Conservation (phyloP, 2,113 vertebrate species). For the Pseudolaguvia tuberculata region DNA sequence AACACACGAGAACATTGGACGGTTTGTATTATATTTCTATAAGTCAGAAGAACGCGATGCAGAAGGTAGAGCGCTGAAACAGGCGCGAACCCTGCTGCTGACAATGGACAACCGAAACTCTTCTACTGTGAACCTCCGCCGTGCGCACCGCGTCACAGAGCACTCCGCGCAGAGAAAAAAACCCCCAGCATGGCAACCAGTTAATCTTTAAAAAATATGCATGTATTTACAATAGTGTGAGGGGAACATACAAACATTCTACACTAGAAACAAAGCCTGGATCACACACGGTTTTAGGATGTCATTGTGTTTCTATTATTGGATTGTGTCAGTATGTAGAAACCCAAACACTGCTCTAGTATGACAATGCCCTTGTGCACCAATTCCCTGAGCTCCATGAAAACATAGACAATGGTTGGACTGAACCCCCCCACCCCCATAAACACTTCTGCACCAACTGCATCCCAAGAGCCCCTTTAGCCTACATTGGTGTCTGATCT, state of each 20-base stretch:
- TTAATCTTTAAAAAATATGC: not conserved
- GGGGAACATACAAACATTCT: too few relatives aligned
- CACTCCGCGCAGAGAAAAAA: constrained; percentile 54
- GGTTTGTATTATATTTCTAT: not conserved
- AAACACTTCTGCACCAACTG: too few relatives aligned
- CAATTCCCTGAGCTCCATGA: too few relatives aligned
- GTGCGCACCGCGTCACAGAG: constrained; percentile 27
- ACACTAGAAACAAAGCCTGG: not conserved
- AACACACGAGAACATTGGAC: not conserved
- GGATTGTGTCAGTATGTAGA: too few relatives aligned
- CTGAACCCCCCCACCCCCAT: too few relatives aligned
- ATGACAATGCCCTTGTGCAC: too few relatives aligned
- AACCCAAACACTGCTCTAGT: too few relatives aligned
- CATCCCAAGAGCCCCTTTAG: too few relatives aligned
- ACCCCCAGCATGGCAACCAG: not conserved
- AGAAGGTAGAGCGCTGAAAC: constrained; percentile 31
- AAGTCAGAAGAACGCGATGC: constrained; percentile 30
- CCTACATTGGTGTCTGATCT: too few relatives aligned
- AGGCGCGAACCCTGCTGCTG: constrained; percentile 55
- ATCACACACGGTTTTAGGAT: too few relatives aligned
- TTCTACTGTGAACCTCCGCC: constrained; percentile 55
- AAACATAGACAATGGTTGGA: too few relatives aligned
- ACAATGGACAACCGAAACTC: constrained; percentile 54
- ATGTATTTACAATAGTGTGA: not conserved
- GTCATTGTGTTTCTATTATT: too few relatives aligned